phyloP scores from a whole-genome alignment of 2,888 invertebrate genomes.

The Callimorpha dominula region DNA sequence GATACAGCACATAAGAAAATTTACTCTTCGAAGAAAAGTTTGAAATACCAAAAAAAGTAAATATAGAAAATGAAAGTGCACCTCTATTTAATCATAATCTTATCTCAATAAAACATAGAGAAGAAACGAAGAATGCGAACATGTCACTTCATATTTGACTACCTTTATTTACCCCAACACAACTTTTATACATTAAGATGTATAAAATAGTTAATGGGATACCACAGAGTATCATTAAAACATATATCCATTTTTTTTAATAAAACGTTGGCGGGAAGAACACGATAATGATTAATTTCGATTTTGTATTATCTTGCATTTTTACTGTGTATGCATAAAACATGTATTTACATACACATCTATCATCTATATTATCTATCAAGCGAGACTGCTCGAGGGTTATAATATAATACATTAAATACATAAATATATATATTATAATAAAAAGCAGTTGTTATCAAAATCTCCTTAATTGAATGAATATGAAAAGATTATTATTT shows the following conservation, averaged over 20 bases:
- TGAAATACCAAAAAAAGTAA: neutral
- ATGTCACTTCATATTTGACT: neutral
- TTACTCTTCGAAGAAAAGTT: neutral
- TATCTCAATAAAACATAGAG: neutral
- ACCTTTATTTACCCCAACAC: neutral
- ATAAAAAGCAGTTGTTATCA: too few relatives aligned
- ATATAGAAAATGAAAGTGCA: conserved; percentile 3
- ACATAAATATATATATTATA: too few relatives aligned
- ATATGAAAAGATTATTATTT: too few relatives aligned
- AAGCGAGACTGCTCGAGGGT: neutral
- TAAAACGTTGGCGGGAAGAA: neutral
- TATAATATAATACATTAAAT: neutral
- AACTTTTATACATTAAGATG: neutral
- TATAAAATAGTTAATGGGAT: neutral
- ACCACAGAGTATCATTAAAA: neutral
- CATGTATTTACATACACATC: neutral
- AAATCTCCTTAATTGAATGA: too few relatives aligned
- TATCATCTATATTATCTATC: neutral
- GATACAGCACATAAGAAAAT: neutral
- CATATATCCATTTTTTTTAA: neutral
- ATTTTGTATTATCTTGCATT: neutral
- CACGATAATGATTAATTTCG: neutral
- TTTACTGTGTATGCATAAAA: neutral
- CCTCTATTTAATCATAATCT: neutral
- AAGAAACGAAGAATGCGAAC: neutral